Evolutionary conservation across 2,797 vertebrate genomes (phyloP).

Genomic region (Florisuga fusca): DNA sequence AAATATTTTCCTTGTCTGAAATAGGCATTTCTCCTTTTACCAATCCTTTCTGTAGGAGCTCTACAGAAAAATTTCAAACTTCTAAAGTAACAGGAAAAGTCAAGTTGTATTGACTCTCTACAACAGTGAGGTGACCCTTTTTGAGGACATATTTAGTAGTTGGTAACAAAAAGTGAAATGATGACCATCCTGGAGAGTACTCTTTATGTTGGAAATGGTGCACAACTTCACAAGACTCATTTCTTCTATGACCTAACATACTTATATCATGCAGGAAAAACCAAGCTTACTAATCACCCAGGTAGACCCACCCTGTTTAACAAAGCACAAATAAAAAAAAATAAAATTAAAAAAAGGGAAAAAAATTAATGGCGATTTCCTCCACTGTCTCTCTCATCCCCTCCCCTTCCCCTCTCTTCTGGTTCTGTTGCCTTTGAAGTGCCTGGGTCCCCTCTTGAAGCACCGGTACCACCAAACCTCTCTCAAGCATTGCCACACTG

Average conservation of each 20-base stretch:
- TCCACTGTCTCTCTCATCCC: rapidly evolving
- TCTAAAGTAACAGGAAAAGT: neutral
- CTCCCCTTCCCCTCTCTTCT: neutral
- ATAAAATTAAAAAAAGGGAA: neutral
- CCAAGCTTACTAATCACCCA: neutral
- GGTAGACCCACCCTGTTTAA: neutral
- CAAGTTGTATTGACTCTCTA: neutral
- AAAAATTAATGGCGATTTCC: neutral
- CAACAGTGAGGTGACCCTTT: neutral
- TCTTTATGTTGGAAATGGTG: neutral
- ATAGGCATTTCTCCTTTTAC: neutral
- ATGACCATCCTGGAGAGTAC: neutral
- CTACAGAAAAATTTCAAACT: neutral
- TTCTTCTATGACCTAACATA: neutral
- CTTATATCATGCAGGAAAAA: neutral
- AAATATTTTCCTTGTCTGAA: neutral
- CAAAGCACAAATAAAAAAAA: neutral
- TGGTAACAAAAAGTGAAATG: neutral
- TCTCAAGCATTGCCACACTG: neutral
- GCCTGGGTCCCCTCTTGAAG: neutral
- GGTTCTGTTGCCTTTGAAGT: neutral
- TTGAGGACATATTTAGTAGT: neutral
- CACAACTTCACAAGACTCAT: neutral
- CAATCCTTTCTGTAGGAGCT: neutral
- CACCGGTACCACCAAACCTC: neutral